Percentiles rank a stretch among this genome's conserved stretches.
Conservation (phyloP, 2,113 vertebrate genomes). For the Aramus guarauna region DNA sequence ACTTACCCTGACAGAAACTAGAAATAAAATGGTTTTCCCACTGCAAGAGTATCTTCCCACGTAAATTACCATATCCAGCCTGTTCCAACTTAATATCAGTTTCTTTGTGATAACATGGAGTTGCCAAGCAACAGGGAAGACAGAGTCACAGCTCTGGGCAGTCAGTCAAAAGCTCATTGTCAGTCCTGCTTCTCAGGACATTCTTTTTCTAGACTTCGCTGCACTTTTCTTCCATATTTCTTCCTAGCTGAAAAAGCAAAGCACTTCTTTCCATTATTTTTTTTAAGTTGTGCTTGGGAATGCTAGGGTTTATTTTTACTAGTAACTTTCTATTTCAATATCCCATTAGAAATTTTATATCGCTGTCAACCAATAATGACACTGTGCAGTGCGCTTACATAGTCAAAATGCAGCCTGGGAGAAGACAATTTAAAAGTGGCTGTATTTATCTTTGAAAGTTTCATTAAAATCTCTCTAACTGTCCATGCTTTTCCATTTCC, state of each 20-base stretch:
- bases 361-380: neutral
- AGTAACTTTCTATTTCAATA: conserved; percentile 30
- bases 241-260: conserved; percentile 1
- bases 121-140: conserved; percentile 71
- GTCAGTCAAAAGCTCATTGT: conserved; percentile 59
- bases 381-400: neutral
- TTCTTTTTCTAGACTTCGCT: conserved; percentile 45
- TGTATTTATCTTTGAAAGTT: neutral
- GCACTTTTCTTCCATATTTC: conserved; percentile 30
- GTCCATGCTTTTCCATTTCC: neutral
- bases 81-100: conserved; percentile 72
- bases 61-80: conserved; percentile 65
- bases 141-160: conserved; percentile 63
- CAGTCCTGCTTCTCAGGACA: conserved; percentile 31
- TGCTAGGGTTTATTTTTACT: conserved; percentile 9
- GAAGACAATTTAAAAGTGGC: neutral
- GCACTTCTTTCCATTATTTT: neutral
- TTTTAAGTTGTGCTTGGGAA: neutral
- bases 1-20: conserved; percentile 56
- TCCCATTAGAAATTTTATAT: neutral
- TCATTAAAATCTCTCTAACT: neutral
- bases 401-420: neutral
- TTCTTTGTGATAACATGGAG: conserved; percentile 60
- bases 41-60: conserved; percentile 65
- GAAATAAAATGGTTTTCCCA: conserved; percentile 66